Evolutionary conservation across 1,140 invertebrate species (phyloP).

Genomic region (Meloidogyne floridensis): DNA sequence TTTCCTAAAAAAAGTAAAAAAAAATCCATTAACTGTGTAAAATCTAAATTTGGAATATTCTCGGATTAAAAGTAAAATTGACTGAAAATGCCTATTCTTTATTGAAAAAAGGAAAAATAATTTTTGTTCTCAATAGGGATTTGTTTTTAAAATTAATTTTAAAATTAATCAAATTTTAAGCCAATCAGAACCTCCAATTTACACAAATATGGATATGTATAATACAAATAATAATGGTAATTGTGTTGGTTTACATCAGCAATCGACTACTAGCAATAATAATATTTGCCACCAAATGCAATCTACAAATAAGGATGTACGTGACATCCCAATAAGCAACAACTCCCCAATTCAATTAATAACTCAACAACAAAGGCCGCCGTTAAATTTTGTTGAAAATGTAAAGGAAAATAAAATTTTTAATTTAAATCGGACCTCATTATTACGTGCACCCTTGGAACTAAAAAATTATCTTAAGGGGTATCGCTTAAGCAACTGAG

Average conservation of each 20-base stretch:
- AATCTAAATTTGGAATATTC: no score
- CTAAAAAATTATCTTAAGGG: no score
- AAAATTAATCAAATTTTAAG: slow-evolving; percentile 16
- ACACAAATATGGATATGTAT: slow-evolving; percentile 33
- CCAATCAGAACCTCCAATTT: slow-evolving; percentile 28
- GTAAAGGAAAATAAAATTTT: not conserved
- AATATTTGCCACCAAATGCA: not conserved
- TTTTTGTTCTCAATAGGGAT: not conserved
- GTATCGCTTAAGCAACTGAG: no score
- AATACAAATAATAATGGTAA: not conserved
- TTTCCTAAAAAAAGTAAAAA: no score
- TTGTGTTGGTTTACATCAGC: slow-evolving; percentile 5
- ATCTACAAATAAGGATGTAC: not conserved
- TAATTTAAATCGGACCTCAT: not conserved
- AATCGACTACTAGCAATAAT: not conserved
- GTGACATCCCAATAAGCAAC: not conserved
- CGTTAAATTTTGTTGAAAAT: not conserved
- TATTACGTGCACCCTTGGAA: no score
- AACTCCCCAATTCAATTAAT: not conserved
- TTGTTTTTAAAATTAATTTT: not conserved
- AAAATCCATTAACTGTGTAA: no score
- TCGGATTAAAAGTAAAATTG: no score
- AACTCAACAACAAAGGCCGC: slow-evolving; percentile 9
- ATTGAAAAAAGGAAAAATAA: not conserved
- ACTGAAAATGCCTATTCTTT: no score